phyloP scores from a whole-genome alignment of 2,113 vertebrate genomes.

The Physeter macrocephalus region DNA sequence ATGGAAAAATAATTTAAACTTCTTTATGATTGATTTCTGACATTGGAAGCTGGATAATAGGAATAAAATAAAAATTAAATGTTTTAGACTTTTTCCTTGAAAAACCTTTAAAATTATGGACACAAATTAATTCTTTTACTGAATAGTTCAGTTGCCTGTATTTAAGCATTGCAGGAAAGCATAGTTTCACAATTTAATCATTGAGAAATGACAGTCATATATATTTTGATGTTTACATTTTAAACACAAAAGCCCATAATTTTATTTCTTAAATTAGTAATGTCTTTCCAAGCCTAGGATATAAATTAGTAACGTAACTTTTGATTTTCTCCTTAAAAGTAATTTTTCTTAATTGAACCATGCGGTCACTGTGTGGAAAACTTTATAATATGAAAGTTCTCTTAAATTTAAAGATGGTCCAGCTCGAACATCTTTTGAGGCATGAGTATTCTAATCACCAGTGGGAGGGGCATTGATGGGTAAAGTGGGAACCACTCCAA shows the following conservation, averaged over 20 bases:
- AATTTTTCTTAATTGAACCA: constrained; percentile 18
- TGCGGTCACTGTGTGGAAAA: neutral
- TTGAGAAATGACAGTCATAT: neutral
- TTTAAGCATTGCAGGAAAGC: neutral
- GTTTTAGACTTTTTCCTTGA: neutral
- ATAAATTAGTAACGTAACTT: neutral
- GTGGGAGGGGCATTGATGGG: neutral
- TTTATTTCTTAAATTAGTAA: neutral
- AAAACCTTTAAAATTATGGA: constrained; percentile 32
- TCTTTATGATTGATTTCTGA: neutral
- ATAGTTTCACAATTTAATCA: neutral
- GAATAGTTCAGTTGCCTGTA: neutral
- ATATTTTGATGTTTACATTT: neutral
- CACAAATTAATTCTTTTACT: constrained; percentile 15
- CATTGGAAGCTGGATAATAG: neutral
- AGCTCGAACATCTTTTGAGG: neutral
- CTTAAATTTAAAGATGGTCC: neutral
- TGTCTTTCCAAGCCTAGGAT: neutral
- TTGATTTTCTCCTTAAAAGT: neutral
- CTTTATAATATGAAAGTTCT: constrained; percentile 1
- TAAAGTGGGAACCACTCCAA: neutral
- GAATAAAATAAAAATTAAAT: neutral
- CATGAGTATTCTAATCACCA: neutral
- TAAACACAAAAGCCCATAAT: neutral
- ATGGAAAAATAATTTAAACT: neutral